These are phyloP conservation scores for Urophycis tenuis DNA, from an alignment of 2,797 vertebrate genomes.

Conservation along the genomic window DNA sequence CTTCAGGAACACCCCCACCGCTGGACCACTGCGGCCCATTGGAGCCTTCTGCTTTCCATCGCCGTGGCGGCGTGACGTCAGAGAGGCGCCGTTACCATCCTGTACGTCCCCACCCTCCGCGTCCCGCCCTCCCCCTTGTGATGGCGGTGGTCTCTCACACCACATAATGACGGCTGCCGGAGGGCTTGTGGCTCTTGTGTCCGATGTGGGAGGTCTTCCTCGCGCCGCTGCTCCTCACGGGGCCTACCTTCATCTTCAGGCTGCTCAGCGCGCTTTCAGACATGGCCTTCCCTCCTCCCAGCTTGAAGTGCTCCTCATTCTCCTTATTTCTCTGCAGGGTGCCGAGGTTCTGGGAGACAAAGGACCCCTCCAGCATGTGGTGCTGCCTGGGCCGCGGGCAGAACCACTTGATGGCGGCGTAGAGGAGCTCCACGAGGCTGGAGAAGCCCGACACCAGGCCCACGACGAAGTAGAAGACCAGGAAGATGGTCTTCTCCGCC, in stretches of 20 bases:
- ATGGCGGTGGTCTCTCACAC: constrained; percentile 37
- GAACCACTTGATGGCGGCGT: constrained; percentile 57
- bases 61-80: neutral
- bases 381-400: neutral
- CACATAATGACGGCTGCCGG: constrained; percentile 19
- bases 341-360: constrained; percentile 35
- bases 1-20: neutral
- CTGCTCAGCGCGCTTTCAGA: neutral
- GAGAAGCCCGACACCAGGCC: constrained; percentile 76
- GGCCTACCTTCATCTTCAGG: constrained; percentile 27
- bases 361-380: neutral
- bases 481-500: constrained; percentile 87
- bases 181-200: constrained; percentile 15
- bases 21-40: neutral
- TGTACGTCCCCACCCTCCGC: too few species aligned
- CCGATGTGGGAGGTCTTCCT: constrained; percentile 28
- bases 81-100: too few species aligned
- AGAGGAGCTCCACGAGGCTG: constrained; percentile 73
- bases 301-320: rapidly evolving
- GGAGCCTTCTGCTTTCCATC: neutral
- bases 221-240: constrained; percentile 1
- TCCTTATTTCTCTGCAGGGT: constrained; percentile 12
- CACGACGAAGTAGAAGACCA: constrained; percentile 84
- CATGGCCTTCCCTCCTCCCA: rapidly evolving
- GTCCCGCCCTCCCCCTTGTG: too few species aligned